Conservation (phyloP, 2,797 vertebrate species). For the Sylvia borin region DNA sequence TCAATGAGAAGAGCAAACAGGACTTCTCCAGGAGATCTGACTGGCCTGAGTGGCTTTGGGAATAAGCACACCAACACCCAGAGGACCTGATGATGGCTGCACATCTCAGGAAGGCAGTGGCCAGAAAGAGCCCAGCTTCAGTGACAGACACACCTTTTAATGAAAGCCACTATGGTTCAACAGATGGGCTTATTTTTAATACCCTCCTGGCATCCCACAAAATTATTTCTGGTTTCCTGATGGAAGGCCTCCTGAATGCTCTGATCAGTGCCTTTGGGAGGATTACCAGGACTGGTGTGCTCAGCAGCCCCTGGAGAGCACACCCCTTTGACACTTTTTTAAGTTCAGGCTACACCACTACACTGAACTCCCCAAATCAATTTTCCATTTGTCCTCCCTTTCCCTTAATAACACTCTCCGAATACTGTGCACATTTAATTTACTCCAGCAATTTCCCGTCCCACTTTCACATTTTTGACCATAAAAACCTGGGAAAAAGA, state of each 20-base stretch:
- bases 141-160: background rate
- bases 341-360: background rate
- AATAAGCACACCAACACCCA: background rate
- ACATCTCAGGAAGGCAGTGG: background rate
- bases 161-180: background rate
- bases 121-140: background rate
- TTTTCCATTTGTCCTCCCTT: conserved; percentile 66
- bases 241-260: background rate
- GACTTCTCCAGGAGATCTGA: background rate
- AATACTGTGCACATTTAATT: conserved; percentile 70
- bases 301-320: background rate
- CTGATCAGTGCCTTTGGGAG: background rate
- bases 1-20: background rate
- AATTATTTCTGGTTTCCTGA: conserved; percentile 10
- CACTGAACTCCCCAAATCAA: conserved; percentile 54
- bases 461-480: conserved; percentile 71
- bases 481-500: conserved; percentile 70
- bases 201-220: background rate
- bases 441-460: conserved; percentile 70
- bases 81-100: background rate
- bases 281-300: background rate
- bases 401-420: conserved; percentile 55
- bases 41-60: background rate
- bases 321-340: conserved; percentile 2
- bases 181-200: background rate